These are phyloP conservation scores for Itoplectis maculator DNA, from an alignment of 2,888 invertebrate genomes.

Conservation along the genomic window DNA sequence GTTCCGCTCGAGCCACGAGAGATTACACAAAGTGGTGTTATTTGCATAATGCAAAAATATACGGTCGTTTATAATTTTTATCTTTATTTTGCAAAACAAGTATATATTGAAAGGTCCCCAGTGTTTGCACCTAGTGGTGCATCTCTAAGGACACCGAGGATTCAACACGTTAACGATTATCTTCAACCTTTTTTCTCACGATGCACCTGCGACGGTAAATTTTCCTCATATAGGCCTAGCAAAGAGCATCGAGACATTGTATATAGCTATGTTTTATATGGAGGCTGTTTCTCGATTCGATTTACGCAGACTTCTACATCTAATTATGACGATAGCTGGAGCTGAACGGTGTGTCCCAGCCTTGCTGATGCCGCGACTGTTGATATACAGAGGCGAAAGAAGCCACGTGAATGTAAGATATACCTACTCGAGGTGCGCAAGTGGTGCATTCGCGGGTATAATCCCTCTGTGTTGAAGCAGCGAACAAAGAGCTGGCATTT, in stretches of 20 bases:
- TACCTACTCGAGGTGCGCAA: conserved; percentile 48
- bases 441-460: conserved; percentile 65
- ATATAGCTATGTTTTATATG: conserved; percentile 37
- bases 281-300: conserved; percentile 37
- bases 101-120: background rate
- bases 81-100: background rate
- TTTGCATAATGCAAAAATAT: background rate
- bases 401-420: conserved; percentile 38
- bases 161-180: conserved; percentile 38
- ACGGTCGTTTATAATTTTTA: background rate
- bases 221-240: background rate
- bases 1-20: background rate
- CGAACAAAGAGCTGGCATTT: conserved; percentile 80
- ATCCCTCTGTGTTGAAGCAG: conserved; percentile 67
- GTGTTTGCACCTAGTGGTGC: no score
- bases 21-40: background rate
- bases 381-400: conserved; percentile 30
- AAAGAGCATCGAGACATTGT: conserved; percentile 29
- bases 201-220: conserved; percentile 23
- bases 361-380: conserved; percentile 2
- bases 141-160: background rate
- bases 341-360: conserved; percentile 14
- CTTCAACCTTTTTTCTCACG: conserved; percentile 70
- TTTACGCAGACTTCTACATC: conserved; percentile 38
- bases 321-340: conserved; percentile 64